Evolutionary conservation across 1,140 invertebrate genomes (phyloP).

Genomic region (Drosophila lowei): DNA sequence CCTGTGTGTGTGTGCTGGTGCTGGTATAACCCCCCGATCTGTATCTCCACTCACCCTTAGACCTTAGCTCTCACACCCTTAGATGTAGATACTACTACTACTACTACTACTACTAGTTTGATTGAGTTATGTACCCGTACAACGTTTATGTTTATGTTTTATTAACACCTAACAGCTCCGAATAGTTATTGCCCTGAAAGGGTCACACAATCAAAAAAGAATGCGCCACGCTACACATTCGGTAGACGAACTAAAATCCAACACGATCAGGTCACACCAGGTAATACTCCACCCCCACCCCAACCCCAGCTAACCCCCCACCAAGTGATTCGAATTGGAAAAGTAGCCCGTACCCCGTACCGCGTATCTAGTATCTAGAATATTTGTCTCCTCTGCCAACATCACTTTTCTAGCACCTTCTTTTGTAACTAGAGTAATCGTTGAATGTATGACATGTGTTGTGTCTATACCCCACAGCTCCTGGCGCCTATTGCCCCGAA

Average conservation of each 20-base stretch:
- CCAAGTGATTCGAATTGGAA: constrained; percentile 29
- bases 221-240: constrained; percentile 83
- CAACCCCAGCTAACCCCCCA: constrained; percentile 14
- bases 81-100: constrained; percentile 37
- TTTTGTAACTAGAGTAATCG: too few species aligned
- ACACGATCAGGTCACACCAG: constrained; percentile 83
- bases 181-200: constrained; percentile 86
- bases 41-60: too few species aligned
- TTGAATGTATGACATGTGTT: constrained; percentile 1
- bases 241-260: constrained; percentile 82
- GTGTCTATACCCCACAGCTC: constrained; percentile 83
- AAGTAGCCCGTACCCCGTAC: too few species aligned
- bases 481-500: constrained; percentile 87
- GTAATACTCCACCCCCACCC: constrained; percentile 61
- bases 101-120: constrained; percentile 10
- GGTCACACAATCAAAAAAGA: constrained; percentile 85
- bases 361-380: too few species aligned
- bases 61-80: too few species aligned
- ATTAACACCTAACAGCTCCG: constrained; percentile 83
- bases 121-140: background rate
- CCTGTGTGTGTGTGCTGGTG: too few species aligned
- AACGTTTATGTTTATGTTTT: constrained; percentile 56
- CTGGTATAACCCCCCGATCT: too few species aligned
- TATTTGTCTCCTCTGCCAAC: too few species aligned
- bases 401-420: too few species aligned